These are phyloP conservation scores for Pantherophis alleghaniensis DNA, from an alignment of 2,797 vertebrate species.

Conservation along the genomic window DNA sequence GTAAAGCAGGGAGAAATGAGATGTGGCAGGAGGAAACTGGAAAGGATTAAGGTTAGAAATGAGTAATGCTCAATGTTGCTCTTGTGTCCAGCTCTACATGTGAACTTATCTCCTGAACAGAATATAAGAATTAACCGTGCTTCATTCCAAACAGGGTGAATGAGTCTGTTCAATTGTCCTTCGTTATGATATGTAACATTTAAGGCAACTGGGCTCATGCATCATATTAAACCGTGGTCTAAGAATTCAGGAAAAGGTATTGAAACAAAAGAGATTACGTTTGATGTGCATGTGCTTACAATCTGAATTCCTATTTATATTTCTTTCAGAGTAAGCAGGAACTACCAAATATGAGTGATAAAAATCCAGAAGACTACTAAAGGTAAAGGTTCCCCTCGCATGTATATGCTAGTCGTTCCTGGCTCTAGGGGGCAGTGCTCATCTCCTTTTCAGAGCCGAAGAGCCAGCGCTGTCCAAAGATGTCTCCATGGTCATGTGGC, in stretches of 20 bases:
- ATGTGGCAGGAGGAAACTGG: background rate
- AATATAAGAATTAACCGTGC: background rate
- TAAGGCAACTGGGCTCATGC: background rate
- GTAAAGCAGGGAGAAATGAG: background rate
- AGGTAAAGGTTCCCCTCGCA: background rate
- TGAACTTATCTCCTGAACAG: background rate
- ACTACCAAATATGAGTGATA: background rate
- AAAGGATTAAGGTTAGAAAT: background rate
- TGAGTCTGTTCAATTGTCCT: background rate
- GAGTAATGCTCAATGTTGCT: background rate
- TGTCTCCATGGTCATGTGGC: too few species aligned
- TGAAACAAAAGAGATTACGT: background rate
- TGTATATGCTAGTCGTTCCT: too few species aligned
- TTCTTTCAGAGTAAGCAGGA: background rate
- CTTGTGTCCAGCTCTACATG: background rate
- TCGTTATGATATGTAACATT: constrained; percentile 6
- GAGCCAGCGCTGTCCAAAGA: too few species aligned
- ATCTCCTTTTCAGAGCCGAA: too few species aligned
- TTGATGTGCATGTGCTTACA: background rate
- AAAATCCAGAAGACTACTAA: background rate
- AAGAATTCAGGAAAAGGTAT: background rate
- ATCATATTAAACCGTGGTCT: background rate
- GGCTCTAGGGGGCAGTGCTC: too few species aligned
- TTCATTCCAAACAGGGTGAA: background rate
- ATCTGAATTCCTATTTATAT: background rate